phyloP scores from a whole-genome alignment of 1,140 invertebrate genomes.

The Heliconius hermathena region DNA sequence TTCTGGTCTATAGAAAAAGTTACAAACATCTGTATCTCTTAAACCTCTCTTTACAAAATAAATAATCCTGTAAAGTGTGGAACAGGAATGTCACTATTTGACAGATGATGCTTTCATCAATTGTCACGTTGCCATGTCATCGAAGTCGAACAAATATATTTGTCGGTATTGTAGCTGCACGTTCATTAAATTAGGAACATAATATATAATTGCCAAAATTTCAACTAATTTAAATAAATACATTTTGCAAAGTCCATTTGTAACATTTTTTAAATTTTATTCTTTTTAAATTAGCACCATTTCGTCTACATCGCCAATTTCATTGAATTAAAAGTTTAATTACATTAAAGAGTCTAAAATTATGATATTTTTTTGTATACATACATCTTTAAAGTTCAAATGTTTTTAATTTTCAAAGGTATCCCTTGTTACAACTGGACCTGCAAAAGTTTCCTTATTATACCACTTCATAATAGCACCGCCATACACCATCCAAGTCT shows the following conservation, averaged over 20 bases:
- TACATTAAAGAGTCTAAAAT: neutral
- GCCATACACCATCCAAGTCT: constrained; percentile 53
- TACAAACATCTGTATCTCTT: neutral
- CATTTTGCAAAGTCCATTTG: constrained; percentile 50
- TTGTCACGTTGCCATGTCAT: neutral
- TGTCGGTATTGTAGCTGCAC: constrained; percentile 13
- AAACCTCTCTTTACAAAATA: too few species aligned
- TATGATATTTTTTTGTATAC: neutral
- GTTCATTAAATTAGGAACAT: constrained; percentile 57
- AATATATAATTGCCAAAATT: constrained; percentile 71
- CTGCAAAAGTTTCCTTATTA: constrained; percentile 58
- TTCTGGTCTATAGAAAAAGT: neutral
- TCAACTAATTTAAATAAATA: constrained; percentile 55
- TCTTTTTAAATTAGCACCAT: constrained; percentile 19
- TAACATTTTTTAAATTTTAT: constrained; percentile 29
- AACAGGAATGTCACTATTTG: too few species aligned
- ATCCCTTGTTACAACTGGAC: constrained; percentile 50
- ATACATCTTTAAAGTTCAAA: neutral
- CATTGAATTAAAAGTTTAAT: constrained; percentile 22
- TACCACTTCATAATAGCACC: constrained; percentile 77
- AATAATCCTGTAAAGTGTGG: too few species aligned
- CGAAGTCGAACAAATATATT: neutral
- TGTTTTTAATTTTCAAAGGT: neutral
- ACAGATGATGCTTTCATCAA: neutral
- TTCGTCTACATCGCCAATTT: constrained; percentile 13